Base-by-base conservation (phyloP, 2,888 invertebrate species). In the Lamellibrachia satsuma region DNA sequence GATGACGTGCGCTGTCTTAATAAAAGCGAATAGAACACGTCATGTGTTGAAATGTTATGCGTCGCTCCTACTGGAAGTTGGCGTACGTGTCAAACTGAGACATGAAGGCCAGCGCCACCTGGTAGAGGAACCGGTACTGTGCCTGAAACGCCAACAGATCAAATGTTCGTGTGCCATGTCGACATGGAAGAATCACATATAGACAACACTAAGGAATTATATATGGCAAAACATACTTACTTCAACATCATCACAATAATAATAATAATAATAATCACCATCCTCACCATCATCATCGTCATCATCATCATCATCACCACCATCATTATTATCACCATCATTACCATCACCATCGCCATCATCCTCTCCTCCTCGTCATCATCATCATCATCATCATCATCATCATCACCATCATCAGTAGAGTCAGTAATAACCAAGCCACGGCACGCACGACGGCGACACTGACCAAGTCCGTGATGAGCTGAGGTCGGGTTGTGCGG, bases 401-500 rank as follows among this genome's bases (percentile, higher is more conserved):
- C 15, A 15, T 75, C 22, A 22, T 75, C n/a, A 22, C n/a, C 22
- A 75, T 22, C 75, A 75, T 75, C 75, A 15, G 3, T 22, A 75
- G 15, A 22, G 22, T 75, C 15, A 22, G 52, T 7, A 55, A 75
- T 6, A 75, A 2, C n/a, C 22, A 2, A 4, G 22, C 1, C 75
- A 75, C n/a, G 15, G 75, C 22, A 22, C 75, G 6, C 22, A 75
- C 75, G 75, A 75, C 6, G 15, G 11, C 22, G n/a, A 6, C 52
- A 92, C 95, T 94, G 93, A 95, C 95, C 93, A 94, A 93, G 91
- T 93, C 92, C 11, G 95, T 94, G 39, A 96, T 95, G 93, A 96
- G 95, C 93, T 96, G 96, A 90, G 95, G 96, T 91, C 96, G 93
- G 94, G 95, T 96, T 93, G 95, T 95, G 52, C 96, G 94, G 92